Evolutionary conservation across 2,888 invertebrate genomes (phyloP).

Genomic region (Pyrgus malvae): DNA sequence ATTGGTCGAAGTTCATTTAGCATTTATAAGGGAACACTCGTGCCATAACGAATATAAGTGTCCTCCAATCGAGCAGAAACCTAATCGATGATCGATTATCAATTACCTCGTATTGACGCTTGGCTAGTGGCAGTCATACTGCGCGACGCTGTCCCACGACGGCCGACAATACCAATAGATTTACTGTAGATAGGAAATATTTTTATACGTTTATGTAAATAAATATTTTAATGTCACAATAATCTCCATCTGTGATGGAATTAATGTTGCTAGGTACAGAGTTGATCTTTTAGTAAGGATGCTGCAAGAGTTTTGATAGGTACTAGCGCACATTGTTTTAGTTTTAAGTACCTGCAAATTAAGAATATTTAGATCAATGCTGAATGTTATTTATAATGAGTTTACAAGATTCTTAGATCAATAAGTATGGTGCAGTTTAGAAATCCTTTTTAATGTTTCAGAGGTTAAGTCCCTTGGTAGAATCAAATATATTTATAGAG

Average conservation of each 20-base stretch:
- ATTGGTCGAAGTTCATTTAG: constrained; percentile 4
- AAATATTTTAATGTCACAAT: constrained; percentile 33
- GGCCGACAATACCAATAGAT: constrained; percentile 32
- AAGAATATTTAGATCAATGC: too few relatives aligned
- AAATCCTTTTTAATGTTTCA: too few relatives aligned
- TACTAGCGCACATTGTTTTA: background rate
- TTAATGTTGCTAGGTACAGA: background rate
- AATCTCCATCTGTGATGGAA: constrained; percentile 32
- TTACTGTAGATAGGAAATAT: constrained; percentile 33
- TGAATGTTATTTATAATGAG: too few relatives aligned
- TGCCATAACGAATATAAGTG: constrained; percentile 17
- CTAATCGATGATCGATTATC: background rate
- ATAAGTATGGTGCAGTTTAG: too few relatives aligned
- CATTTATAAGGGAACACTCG: constrained; percentile 14
- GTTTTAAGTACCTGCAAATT: background rate
- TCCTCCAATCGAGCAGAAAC: background rate
- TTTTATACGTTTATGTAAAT: constrained; percentile 34
- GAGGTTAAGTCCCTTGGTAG: too few relatives aligned
- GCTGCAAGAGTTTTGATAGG: background rate
- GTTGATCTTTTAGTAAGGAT: too few relatives aligned
- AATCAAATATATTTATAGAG: too few relatives aligned
- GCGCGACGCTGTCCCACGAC: background rate
- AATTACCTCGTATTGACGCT: constrained; percentile 8
- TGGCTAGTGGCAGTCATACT: background rate
- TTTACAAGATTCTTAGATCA: too few relatives aligned